Evolutionary conservation across 1,140 invertebrate species (phyloP), one percentile per base, ranked within the genome.

Genomic region (Uloborus diversus): DNA sequence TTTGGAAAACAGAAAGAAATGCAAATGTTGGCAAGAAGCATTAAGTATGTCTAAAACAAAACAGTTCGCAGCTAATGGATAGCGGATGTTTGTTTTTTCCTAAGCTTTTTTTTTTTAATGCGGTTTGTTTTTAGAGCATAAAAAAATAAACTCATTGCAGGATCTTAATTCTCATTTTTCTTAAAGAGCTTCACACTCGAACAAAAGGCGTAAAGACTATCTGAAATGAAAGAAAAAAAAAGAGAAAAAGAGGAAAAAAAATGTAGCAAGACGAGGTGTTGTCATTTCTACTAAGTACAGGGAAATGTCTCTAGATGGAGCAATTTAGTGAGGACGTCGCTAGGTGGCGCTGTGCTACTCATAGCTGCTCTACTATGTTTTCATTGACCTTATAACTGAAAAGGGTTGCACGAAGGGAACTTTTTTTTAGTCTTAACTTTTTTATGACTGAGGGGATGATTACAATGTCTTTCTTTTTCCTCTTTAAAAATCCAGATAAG

Each of bases 1-100:
- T 57, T 25, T 3, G 17, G 20, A 73, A 35, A n/a, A 20, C 5
- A 75, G 59, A 64, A 75, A 62, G 71, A 75, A 75, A 75, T 75
- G 71, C 59, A 75, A 75, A 75, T 75, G 71, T 51, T 75, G 71
- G 71, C 59, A 75, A 30, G 37, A 42, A 75, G 71, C 71, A 75
- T 75, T 75, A 75, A 75, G 71, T 47, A 62, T 47, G 59, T 75
- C 61, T 75, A 75, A 75, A 75, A 75, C 64, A 75, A 75, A 75
- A 42, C 37, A 75, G 71, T 75, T 75, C 51, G n/a, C 59, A 51
- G 61, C 47, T 75, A 75, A 75, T 75, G 71, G 71, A 75, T 75
- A 64, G 71, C 57, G 71, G 47, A 75, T 64, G 33, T 61, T n/a
- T 42, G 17, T 2, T 64, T 75, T 68, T 68, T 68, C 28, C 30